phyloP scores from a whole-genome alignment of 2,888 invertebrate genomes.

The Drosophila histrio region DNA sequence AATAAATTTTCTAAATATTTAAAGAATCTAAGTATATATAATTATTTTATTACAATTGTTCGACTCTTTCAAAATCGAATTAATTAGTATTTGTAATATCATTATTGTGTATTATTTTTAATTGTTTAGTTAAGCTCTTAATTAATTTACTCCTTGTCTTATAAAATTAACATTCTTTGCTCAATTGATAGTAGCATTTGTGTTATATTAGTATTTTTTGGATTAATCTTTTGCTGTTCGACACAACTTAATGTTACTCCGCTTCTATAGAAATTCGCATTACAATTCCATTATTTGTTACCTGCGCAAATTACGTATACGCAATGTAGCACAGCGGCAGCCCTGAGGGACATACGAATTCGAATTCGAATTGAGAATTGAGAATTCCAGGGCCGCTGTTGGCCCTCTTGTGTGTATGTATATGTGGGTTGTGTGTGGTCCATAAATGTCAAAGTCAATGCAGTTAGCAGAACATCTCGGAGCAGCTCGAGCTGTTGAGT shows the following conservation, averaged over 20 bases:
- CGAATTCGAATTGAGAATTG: conserved; percentile 38
- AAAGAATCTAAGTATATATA: no score
- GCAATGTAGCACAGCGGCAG: conserved; percentile 22
- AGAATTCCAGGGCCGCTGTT: conserved; percentile 35
- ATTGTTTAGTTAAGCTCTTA: not conserved
- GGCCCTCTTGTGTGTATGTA: not conserved
- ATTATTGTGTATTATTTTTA: no score
- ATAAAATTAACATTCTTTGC: no score
- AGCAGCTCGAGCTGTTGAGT: conserved; percentile 30
- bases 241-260: not conserved
- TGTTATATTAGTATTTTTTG: conserved; percentile 8
- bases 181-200: not conserved
- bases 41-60: no score
- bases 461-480: conserved; percentile 56
- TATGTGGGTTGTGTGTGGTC: conserved; percentile 12
- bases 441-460: conserved; percentile 78
- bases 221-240: conserved; percentile 1
- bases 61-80: no score
- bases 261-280: conserved; percentile 19
- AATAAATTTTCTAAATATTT: no score
- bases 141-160: not conserved
- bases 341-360: conserved; percentile 32
- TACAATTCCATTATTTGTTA: conserved; percentile 29
- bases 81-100: no score
- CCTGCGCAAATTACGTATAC: conserved; percentile 48